Percentiles rank a stretch among this genome's conserved stretches.
phyloP scores from a whole-genome alignment of 2,797 vertebrate species.

The Poliocrania exsul region DNA sequence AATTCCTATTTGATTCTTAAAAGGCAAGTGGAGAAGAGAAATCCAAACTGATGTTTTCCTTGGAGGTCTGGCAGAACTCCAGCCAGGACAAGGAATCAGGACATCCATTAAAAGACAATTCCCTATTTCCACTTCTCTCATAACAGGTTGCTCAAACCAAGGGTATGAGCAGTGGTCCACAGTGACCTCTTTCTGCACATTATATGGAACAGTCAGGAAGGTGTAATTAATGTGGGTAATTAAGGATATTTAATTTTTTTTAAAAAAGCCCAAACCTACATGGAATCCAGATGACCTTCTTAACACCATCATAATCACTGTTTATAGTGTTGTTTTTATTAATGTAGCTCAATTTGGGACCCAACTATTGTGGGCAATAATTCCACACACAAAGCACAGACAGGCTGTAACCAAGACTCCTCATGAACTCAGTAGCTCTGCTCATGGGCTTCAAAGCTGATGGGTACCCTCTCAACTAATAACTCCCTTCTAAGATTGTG shows the following conservation, averaged over 20 bases:
- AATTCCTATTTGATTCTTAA: not conserved
- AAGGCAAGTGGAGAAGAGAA: not conserved
- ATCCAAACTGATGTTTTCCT: not conserved
- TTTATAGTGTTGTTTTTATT: not conserved
- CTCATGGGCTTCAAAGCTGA: not conserved
- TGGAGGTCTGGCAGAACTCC: not conserved
- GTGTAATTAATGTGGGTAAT: not conserved
- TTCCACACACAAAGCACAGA: not conserved
- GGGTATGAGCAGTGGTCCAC: not conserved
- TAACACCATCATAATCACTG: not conserved
- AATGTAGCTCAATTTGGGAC: not conserved
- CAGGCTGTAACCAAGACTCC: not conserved
- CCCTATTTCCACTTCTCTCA: not conserved
- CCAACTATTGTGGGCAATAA: not conserved
- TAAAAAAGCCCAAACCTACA: too few relatives aligned
- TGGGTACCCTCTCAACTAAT: not conserved
- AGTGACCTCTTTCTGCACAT: not conserved
- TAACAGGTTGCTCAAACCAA: not conserved
- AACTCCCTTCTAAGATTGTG: not conserved
- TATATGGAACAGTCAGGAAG: not conserved
- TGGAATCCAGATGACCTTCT: not conserved
- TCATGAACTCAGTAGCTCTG: not conserved
- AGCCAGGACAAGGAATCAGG: not conserved
- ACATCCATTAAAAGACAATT: not conserved
- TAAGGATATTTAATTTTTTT: not conserved